phyloP scores from a whole-genome alignment of 2,113 vertebrate species.

The Protobothrops flavoviridis region DNA sequence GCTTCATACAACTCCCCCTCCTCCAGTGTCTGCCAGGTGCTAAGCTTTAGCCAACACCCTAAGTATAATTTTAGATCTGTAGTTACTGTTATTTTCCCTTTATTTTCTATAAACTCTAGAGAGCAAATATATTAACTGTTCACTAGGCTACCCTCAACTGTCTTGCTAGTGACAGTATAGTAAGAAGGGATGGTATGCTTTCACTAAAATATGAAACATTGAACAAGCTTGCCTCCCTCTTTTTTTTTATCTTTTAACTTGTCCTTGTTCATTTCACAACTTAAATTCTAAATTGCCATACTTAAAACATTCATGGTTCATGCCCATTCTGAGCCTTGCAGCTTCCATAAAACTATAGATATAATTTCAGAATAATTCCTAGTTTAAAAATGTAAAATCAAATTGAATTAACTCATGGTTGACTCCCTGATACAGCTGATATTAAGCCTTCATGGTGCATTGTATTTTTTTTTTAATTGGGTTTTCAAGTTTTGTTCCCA shows the following conservation, averaged over 20 bases:
- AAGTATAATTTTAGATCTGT: constrained; percentile 71
- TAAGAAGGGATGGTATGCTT: constrained; percentile 61
- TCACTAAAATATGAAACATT: constrained; percentile 45
- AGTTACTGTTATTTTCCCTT: constrained; percentile 49
- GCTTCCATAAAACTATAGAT: neutral
- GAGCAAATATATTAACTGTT: constrained; percentile 63
- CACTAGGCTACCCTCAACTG: constrained; percentile 49
- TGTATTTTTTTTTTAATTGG: constrained; percentile 49
- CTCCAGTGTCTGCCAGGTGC: constrained; percentile 84
- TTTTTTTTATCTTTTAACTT: constrained; percentile 50
- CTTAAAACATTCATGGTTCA: constrained; percentile 49
- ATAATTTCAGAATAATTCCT: constrained; percentile 15
- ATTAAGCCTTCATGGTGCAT: constrained; percentile 47
- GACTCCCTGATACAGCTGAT: constrained; percentile 40
- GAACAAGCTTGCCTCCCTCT: neutral
- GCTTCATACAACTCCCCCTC: constrained; percentile 75
- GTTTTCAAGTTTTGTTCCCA: constrained; percentile 44
- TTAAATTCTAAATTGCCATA: constrained; percentile 53
- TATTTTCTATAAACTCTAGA: constrained; percentile 70
- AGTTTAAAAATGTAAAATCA: constrained; percentile 32
- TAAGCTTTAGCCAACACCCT: constrained; percentile 74
- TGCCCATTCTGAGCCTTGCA: constrained; percentile 17
- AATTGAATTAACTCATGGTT: constrained; percentile 46
- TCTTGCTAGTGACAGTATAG: constrained; percentile 35
- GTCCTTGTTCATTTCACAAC: constrained; percentile 64